Percentiles rank a stretch among this genome's conserved stretches.
Evolutionary conservation across 2,888 invertebrate genomes (phyloP).

Genomic region (Drosophila meridionalis): DNA sequence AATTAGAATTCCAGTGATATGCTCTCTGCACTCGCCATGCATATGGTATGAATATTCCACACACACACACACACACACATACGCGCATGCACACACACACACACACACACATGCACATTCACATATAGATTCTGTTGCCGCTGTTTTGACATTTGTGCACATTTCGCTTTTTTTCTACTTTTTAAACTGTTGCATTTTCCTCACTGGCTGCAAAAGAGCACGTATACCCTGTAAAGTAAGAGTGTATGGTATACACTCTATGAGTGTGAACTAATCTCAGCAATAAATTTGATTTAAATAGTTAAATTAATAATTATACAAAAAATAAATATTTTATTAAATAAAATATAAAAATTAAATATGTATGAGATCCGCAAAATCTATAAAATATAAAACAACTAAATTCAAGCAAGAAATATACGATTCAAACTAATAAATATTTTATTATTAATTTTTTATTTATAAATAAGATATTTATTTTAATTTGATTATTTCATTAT

Average conservation of each 20-base stretch:
- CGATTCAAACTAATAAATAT: too few species aligned
- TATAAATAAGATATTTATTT: too few species aligned
- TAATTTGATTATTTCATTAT: too few species aligned
- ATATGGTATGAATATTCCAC: constrained; percentile 62
- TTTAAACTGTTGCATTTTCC: constrained; percentile 61
- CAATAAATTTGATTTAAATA: background rate
- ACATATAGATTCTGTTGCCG: constrained; percentile 42
- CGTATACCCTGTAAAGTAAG: constrained; percentile 25
- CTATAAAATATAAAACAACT: too few species aligned
- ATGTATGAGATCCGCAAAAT: too few species aligned
- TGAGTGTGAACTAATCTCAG: background rate
- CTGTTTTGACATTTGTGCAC: constrained; percentile 58
- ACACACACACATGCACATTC: background rate
- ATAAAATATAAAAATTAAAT: too few species aligned
- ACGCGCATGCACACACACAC: background rate
- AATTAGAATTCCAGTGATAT: constrained; percentile 81
- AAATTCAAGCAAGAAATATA: too few species aligned
- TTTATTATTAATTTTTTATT: too few species aligned
- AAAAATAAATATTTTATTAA: too few species aligned
- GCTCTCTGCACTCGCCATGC: constrained; percentile 69
- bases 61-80: background rate
- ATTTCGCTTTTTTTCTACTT: constrained; percentile 50
- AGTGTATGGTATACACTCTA: background rate
- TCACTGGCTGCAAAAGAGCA: constrained; percentile 33
- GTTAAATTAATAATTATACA: too few species aligned